Percentiles rank a stretch among this genome's conserved stretches.
phyloP scores from a whole-genome alignment of 2,113 vertebrate genomes.

The Serinus canaria region DNA sequence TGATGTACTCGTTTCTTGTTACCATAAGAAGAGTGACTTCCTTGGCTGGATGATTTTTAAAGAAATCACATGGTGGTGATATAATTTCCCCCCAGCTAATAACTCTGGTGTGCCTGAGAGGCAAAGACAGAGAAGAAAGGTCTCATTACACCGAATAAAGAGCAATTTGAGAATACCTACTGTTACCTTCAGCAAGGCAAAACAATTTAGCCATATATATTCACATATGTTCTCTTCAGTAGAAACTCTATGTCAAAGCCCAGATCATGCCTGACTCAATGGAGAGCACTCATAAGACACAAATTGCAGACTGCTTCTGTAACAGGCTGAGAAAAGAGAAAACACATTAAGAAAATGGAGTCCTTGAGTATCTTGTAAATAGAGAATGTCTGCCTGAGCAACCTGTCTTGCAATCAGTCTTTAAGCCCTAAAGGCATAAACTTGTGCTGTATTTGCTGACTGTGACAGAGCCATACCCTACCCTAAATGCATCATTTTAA shows the following conservation, averaged over 20 bases:
- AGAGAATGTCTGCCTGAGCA: not conserved
- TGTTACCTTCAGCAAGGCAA: not conserved
- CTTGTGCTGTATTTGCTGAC: not conserved
- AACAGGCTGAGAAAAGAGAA: not conserved
- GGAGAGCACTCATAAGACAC: not conserved
- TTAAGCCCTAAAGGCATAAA: not conserved
- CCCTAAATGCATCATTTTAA: not conserved
- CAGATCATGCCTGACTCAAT: not conserved
- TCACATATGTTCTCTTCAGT: not conserved
- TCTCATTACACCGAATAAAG: not conserved
- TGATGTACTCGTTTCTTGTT: not conserved
- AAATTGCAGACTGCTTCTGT: not conserved
- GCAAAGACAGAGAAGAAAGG: not conserved
- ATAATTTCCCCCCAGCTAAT: not conserved
- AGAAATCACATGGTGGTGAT: not conserved
- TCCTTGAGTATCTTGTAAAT: not conserved
- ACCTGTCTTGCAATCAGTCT: not conserved
- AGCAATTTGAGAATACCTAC: not conserved
- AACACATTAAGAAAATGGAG: not conserved
- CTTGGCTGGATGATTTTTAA: slow-evolving; percentile 14
- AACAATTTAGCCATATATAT: not conserved
- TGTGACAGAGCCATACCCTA: not conserved
- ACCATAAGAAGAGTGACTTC: not conserved
- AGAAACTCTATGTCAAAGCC: not conserved
- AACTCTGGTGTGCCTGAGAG: not conserved